Evolutionary conservation across 2,797 vertebrate species (phyloP).

Genomic region (Setipinna tenuifilis): DNA sequence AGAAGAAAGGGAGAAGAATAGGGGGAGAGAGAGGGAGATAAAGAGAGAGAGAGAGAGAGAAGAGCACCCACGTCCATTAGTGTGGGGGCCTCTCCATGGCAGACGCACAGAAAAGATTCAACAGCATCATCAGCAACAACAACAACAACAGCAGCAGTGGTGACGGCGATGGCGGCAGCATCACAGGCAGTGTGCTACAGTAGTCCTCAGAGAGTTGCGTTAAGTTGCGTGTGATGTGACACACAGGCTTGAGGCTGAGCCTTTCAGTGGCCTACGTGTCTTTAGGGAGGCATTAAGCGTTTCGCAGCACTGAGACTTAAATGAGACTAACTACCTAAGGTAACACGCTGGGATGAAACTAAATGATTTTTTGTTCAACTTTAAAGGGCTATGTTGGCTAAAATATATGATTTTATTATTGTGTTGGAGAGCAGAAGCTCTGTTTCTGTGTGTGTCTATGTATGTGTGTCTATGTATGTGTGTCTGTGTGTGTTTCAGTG

Average conservation of each 20-base stretch:
- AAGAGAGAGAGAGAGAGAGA: background rate
- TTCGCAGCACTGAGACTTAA: background rate
- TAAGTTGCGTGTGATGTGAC: background rate
- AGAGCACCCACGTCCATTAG: background rate
- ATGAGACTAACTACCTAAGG: background rate
- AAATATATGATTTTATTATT: background rate
- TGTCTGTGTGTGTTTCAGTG: too few relatives aligned
- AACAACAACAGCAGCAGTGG: too few relatives aligned
- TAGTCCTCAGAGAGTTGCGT: background rate
- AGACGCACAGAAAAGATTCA: background rate
- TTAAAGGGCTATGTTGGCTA: background rate
- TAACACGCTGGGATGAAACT: background rate
- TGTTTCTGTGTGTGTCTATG: too few relatives aligned
- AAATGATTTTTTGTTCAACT: background rate
- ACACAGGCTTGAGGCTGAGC: too few relatives aligned
- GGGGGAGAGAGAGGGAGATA: constrained; percentile 5
- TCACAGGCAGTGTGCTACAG: too few relatives aligned
- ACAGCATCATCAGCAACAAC: background rate
- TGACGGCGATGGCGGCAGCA: too few relatives aligned
- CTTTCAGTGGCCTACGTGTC: too few relatives aligned
- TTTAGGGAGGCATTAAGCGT: background rate
- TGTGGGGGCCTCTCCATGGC: background rate
- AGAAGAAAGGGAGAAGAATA: background rate
- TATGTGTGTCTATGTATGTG: too few relatives aligned
- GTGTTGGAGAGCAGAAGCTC: background rate